Evolutionary conservation across 1,140 invertebrate species (phyloP).

Genomic region (Amyelois transitella): DNA sequence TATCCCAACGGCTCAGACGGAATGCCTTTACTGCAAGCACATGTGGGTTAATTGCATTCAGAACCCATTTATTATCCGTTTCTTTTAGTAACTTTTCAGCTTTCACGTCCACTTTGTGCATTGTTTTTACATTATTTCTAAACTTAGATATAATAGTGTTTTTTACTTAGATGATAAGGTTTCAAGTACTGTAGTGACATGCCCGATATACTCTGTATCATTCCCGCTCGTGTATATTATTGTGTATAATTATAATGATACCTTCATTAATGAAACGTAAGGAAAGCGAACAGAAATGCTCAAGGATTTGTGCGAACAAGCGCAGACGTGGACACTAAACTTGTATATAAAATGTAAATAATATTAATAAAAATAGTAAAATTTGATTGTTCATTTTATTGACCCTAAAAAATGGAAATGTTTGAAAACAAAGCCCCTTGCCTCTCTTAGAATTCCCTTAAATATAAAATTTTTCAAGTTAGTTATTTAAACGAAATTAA

Average conservation of each 20-base stretch:
- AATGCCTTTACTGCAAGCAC: neutral
- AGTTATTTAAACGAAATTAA: too few relatives aligned
- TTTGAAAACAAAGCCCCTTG: too few relatives aligned
- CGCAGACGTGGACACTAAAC: constrained; percentile 30
- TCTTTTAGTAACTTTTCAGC: neutral
- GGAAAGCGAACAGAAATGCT: constrained; percentile 37
- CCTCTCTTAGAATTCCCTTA: too few relatives aligned
- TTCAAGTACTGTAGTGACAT: constrained; percentile 30
- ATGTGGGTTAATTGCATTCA: neutral
- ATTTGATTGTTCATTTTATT: constrained; percentile 11
- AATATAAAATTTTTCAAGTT: too few relatives aligned
- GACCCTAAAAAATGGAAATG: too few relatives aligned
- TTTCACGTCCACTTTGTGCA: neutral
- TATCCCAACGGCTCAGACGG: neutral
- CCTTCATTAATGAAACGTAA: constrained; percentile 33
- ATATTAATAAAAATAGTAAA: constrained; percentile 63
- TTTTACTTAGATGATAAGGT: neutral
- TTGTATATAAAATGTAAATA: constrained; percentile 73
- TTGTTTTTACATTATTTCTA: neutral
- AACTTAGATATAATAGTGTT: neutral
- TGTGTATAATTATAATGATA: constrained; percentile 47
- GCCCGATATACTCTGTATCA: constrained; percentile 44
- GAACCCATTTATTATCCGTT: neutral
- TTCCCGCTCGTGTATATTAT: constrained; percentile 45
- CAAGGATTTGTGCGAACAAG: constrained; percentile 42